A percentile compares a stretch with the other conserved stretches of the same genome.
These are phyloP conservation scores for Neomorphus geoffroyi DNA, from an alignment of 2,797 vertebrate genomes.

Conservation along the genomic window DNA sequence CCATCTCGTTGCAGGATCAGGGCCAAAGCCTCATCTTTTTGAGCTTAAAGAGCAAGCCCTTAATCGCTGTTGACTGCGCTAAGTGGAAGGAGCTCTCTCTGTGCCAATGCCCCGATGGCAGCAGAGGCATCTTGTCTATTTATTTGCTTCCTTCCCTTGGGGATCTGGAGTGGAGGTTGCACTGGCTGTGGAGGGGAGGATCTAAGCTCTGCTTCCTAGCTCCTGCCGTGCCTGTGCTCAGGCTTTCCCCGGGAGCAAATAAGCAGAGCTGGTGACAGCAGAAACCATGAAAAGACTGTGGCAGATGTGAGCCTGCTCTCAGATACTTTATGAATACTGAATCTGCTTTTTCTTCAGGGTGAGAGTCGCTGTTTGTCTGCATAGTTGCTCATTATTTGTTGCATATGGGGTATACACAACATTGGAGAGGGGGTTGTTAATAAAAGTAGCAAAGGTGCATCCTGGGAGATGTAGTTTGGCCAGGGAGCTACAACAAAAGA, in stretches of 20 bases:
- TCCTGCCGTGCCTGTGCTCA: not conserved
- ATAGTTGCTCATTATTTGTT: not conserved
- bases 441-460: not conserved
- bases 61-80: not conserved
- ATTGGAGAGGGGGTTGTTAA: not conserved
- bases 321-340: conserved; percentile 17
- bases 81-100: not conserved
- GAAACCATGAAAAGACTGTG: conserved; percentile 24
- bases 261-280: conserved; percentile 25
- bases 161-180: not conserved
- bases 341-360: not conserved
- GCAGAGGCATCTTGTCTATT: not conserved
- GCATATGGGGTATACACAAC: not conserved
- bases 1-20: not conserved
- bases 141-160: not conserved
- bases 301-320: conserved; percentile 33
- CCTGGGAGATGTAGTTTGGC: not conserved
- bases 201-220: not conserved
- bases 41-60: not conserved
- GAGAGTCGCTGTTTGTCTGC: not conserved
- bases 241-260: conserved; percentile 16
- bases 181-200: not conserved
- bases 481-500: not conserved
- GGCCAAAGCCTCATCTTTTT: not conserved
- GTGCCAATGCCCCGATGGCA: not conserved